Percentiles rank a stretch among this genome's conserved stretches.
Evolutionary conservation across 2,888 invertebrate genomes (phyloP).

Genomic region (Dryocosmus kuriphilus): DNA sequence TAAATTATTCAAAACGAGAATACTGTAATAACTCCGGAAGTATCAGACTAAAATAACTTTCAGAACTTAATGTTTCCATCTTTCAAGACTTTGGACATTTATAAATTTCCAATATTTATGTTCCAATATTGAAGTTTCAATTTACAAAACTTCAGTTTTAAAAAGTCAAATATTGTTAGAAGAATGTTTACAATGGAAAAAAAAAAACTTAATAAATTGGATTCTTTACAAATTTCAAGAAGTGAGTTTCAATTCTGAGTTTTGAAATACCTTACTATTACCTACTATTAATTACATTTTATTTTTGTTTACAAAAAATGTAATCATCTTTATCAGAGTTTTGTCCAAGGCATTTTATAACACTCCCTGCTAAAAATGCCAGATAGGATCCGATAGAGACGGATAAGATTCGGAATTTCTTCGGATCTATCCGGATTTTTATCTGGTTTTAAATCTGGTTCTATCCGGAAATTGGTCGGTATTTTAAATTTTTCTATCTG

Average conservation of each 20-base stretch:
- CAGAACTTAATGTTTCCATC: not conserved
- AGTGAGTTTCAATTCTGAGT: not conserved
- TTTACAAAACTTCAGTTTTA: not conserved
- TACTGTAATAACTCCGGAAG: not conserved
- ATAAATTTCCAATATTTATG: not conserved
- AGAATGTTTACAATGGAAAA: too few species aligned
- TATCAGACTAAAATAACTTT: not conserved
- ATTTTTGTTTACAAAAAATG: not conserved
- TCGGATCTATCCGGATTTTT: too few species aligned
- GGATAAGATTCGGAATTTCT: too few species aligned
- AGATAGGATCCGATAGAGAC: too few species aligned
- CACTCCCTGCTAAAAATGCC: too few species aligned
- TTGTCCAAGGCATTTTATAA: conserved; percentile 9
- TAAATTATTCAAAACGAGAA: conserved; percentile 3
- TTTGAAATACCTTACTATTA: too few species aligned
- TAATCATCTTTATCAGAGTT: not conserved
- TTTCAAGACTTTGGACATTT: not conserved
- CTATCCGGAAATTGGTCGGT: too few species aligned
- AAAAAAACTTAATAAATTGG: not conserved
- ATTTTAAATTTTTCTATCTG: too few species aligned
- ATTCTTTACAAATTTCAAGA: not conserved
- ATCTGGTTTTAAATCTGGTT: too few species aligned
- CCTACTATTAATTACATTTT: not conserved
- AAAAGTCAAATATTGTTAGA: not conserved
- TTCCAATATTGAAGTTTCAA: not conserved